These are phyloP conservation scores for Noctua janthe DNA, from an alignment of 2,888 invertebrate genomes.

Conservation along the genomic window DNA sequence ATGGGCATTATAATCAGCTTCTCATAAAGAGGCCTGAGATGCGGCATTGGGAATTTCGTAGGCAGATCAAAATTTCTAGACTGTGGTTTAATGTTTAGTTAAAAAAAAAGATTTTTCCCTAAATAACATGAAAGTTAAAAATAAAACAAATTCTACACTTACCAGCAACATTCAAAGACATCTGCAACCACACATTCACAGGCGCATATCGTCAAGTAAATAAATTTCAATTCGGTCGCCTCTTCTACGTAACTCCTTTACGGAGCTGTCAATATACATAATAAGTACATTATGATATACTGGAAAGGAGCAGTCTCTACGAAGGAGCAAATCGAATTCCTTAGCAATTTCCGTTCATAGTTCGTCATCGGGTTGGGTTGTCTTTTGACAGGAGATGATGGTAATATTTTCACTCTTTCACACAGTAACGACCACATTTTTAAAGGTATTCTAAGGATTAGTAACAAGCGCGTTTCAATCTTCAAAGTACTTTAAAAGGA, in stretches of 20 bases:
- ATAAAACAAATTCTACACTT: background rate
- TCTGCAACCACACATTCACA: constrained; percentile 7
- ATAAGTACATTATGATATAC: constrained; percentile 50
- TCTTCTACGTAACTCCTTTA: constrained; percentile 23
- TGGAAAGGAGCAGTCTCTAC: constrained; percentile 26
- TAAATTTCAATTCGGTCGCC: constrained; percentile 28
- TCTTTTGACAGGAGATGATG: constrained; percentile 12
- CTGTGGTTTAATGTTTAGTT: background rate
- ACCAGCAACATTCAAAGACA: background rate
- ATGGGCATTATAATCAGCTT: background rate
- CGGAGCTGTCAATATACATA: constrained; percentile 38
- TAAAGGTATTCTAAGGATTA: background rate
- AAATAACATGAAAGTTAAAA: background rate
- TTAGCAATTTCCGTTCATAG: constrained; percentile 61
- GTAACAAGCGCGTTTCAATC: background rate
- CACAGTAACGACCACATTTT: background rate
- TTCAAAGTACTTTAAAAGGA: background rate
- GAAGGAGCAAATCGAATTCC: constrained; percentile 56
- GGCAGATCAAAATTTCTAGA: background rate
- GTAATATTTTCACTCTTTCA: constrained; percentile 17
- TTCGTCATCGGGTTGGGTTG: constrained; percentile 44
- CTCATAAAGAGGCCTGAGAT: background rate
- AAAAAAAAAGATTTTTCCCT: too few species aligned
- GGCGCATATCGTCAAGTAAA: constrained; percentile 20
- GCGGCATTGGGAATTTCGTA: background rate